Evolutionary conservation across 2,888 invertebrate genomes (phyloP), one percentile per base, ranked within the genome.

Genomic region (Torymus texanus): DNA sequence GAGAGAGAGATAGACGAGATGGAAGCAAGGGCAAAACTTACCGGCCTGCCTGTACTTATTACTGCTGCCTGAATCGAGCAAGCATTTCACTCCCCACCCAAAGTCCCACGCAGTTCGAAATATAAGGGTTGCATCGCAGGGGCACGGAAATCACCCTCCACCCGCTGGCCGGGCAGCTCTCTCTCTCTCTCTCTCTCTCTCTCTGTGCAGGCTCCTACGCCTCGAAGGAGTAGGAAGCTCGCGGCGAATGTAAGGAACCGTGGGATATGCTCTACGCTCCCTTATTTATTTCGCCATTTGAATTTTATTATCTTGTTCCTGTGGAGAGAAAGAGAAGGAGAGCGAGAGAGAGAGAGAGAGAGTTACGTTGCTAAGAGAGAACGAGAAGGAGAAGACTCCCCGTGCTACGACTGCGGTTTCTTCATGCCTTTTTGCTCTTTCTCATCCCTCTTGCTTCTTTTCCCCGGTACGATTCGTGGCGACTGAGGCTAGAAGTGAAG

Each of bases 241-340:
- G 68, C 72, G 61, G 81, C 75, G 53, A 80, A 79, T 77, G 24
- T 77, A 85, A 85, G 85, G 85, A 85, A 84, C 84, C 85, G 85
- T 84, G n/a, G 16, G 29, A 56, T 24, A 56, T 24, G n/a, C 53
- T 10, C 53, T n/a, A 0, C 61, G 14, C 63, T 84, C 85, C 83
- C 84, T 84, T 85, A 84, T 84, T 84, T 85, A 84, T 84, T 84
- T 84, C 84, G 84, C 83, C 87, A 88, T 90, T 89, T 88, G 88
- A 90, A 90, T 90, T 89, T 89, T 89, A 89, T 90, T 89, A 88
- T 89, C 88, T 85, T 84, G 84, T 85, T 84, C 85, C 85, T 83
- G 84, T 85, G 84, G 83, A 59, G 66, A 18, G 21, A 21, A 21
- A 21, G 21, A 21, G 21, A 21, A 2, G 2, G 21, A 21, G 21